Base-by-base conservation (phyloP, 2,888 invertebrate genomes). In the Oxycera nigricornis region DNA sequence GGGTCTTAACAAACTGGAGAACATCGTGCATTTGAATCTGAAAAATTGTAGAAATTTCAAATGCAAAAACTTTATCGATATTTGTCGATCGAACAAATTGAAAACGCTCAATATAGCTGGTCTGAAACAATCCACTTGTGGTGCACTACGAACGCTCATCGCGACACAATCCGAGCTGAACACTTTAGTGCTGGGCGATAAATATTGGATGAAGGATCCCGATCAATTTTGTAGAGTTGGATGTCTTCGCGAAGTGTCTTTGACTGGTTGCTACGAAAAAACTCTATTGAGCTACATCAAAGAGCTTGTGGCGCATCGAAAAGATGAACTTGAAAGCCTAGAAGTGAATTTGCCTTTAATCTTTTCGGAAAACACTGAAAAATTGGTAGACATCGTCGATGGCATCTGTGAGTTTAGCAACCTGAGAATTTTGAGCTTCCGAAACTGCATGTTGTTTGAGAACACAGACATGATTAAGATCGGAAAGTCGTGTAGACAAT, bases 1-100 rank as follows among this genome's bases (percentile, higher is more conserved):
- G 41, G 39, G n/a, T 24, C 4, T 65, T 22, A 11, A 30, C n/a
- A 39, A 22, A 65, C n/a, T 65, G 41, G 9, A 3, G 1, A 65
- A 65, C 11, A 39, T 65, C 4, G n/a, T 41, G 22, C 41, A 65
- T 9, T 41, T 65, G 22, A 39, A 22, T 41, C 41, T 65, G 39
- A 39, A 41, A 24, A 65, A 65, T 41, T 65, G 65, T n/a, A 9
- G 24, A 24, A 24, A 24, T 24, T 65, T 39, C 17, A 65, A 65
- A 2, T 22, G 41, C 22, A 24, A 22, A 35, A 35, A 65, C 17
- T 22, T 65, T 14, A 31, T 22, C 1, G 41, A 22, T 14, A 39
- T 65, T 2, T 41, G 17, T 17, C 6, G 2, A 39, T 9, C 20
- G 24, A 65, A 65, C 30, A 35, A 39, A 39, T 17, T 65, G 24